Base-by-base conservation (phyloP, 2,888 invertebrate genomes). In the Allophyes oxyacanthae region DNA sequence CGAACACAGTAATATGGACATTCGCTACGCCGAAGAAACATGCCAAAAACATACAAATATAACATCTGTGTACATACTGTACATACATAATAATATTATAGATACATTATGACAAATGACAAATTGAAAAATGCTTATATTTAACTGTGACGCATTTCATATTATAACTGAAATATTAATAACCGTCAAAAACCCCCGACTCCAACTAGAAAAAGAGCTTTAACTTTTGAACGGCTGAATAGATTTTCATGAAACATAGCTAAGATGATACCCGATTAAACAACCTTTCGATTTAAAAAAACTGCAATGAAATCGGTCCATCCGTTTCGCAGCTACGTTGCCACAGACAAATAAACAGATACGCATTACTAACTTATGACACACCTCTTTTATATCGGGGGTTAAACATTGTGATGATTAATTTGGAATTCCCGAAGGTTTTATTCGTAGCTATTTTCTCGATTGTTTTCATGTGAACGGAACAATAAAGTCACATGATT, bases 21-120 rank as follows among this genome's bases (percentile, higher is more conserved):
- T 65, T 66, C 66, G 71, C 66, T 34, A 41, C 37, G 65, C 42
- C 32, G 37, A 33, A 32, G 40, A 45, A 37, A 52, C 26, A 36
- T 51, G n/a, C 11, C n/a, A 37, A 28, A 37, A 51, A 51, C 25
- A 42, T 40, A 6, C 26, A 15, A 30, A 49, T 28, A 46, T 14
- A 64, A 49, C 65, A 71, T 26, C 38, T 66, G 52, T 41, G 26
- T 34, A 44, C 33, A 69, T 13, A 44, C 13, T n/a, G 14, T 20
- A 36, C 28, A 25, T 11, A 67, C 38, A 30, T 10, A 7, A 30
- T 34, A 32, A 11, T 43, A 28, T 34, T 8, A 66, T 20, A 20
- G 20, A 20, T 20, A 20, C 4, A 20, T 20, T 36, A 37, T 28
- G 13, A 11, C 10, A 41, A 48, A 62, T 36, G 34, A 20, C 20